Evolutionary conservation across 2,888 invertebrate genomes (phyloP).

Genomic region (Cremastinae sp.): DNA sequence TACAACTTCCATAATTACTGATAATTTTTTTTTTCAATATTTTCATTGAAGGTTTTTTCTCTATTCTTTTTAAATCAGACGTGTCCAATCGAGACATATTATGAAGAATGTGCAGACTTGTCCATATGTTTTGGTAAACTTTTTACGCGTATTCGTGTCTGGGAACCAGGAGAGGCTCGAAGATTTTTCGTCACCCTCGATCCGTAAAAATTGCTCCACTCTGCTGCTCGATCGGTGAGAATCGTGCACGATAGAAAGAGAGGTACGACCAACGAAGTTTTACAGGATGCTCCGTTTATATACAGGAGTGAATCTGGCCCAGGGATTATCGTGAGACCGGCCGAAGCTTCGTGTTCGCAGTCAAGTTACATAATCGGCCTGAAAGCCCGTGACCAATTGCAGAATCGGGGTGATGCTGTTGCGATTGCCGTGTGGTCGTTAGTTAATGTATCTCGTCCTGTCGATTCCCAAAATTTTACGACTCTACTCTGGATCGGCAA

Average conservation of each 20-base stretch:
- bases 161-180: slow-evolving; percentile 26
- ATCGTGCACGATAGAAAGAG: slow-evolving; percentile 18
- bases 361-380: slow-evolving; percentile 75
- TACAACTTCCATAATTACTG: no score
- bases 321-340: slow-evolving; percentile 78
- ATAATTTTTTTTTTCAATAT: slow-evolving; percentile 7
- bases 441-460: slow-evolving; percentile 35
- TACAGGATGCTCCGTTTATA: slow-evolving; percentile 27
- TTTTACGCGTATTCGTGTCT: slow-evolving; percentile 16
- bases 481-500: slow-evolving; percentile 26
- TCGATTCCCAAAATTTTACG: slow-evolving; percentile 24
- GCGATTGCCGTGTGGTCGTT: slow-evolving; percentile 31
- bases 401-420: slow-evolving; percentile 67
- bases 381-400: slow-evolving; percentile 75
- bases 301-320: slow-evolving; percentile 49
- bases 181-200: slow-evolving; percentile 20
- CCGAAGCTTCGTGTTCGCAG: slow-evolving; percentile 78
- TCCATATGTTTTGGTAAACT: slow-evolving; percentile 48
- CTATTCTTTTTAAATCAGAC: slow-evolving; percentile 9
- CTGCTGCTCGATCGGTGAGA: slow-evolving; percentile 9
- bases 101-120: no score
- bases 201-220: slow-evolving; percentile 45
- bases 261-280: slow-evolving; percentile 14
- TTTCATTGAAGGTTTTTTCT: slow-evolving; percentile 1
- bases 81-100: slow-evolving; percentile 43